Percentiles rank a stretch among this genome's conserved stretches.
Evolutionary conservation across 2,888 invertebrate species (phyloP).

Genomic region (Cacoxenus indagator): DNA sequence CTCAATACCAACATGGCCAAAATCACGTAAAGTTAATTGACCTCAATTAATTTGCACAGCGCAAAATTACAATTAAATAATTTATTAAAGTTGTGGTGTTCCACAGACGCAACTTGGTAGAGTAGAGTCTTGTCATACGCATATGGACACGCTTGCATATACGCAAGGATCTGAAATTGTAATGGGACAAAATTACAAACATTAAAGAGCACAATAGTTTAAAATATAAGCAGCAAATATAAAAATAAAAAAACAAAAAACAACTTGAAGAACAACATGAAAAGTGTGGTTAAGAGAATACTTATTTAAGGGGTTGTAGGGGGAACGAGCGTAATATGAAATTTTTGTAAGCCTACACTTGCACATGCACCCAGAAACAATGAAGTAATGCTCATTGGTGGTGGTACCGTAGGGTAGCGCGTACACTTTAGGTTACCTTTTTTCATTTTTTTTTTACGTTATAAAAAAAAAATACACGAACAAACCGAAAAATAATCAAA

Average conservation of each 20-base stretch:
- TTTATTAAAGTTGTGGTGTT: slow-evolving; percentile 47
- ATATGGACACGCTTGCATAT: neutral
- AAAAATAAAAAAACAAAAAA: neutral
- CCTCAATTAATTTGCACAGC: slow-evolving; percentile 22
- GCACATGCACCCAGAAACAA: slow-evolving; percentile 29
- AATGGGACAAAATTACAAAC: neutral
- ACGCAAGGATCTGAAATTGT: neutral
- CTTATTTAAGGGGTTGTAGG: no score
- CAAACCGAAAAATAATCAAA: neutral
- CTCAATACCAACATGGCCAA: no score
- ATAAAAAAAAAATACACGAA: neutral
- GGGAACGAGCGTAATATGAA: slow-evolving; percentile 20
- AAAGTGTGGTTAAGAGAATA: slow-evolving; percentile 6
- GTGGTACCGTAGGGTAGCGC: neutral
- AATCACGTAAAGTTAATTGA: slow-evolving; percentile 52
- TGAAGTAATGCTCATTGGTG: no score
- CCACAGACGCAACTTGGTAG: slow-evolving; percentile 4
- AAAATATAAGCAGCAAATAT: neutral
- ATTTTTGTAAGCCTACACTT: slow-evolving; percentile 36
- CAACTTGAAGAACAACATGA: neutral
- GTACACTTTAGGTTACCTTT: neutral
- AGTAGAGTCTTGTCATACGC: neutral
- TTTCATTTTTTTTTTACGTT: neutral
- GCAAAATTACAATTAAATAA: slow-evolving; percentile 58
- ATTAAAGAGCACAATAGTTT: neutral